A percentile compares a stretch with the other conserved stretches of the same genome.
Conservation (phyloP, 2,113 vertebrate species). For the Dicaeum eximium region DNA sequence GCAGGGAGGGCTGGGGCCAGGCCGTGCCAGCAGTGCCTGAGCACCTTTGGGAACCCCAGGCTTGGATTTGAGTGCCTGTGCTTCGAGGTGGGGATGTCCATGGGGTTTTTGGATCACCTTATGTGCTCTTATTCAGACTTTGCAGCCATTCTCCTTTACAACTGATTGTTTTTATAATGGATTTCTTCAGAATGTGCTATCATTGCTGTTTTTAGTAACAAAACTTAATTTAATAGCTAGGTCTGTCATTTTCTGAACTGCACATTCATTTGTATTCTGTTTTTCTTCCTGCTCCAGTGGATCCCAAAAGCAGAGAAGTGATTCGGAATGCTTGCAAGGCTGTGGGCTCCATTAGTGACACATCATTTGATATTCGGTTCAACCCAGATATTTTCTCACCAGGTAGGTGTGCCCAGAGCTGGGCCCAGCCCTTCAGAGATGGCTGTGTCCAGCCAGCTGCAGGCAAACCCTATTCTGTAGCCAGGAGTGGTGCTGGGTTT, state of each 20-base stretch:
- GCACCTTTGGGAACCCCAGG: neutral
- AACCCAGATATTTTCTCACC: constrained; percentile 98
- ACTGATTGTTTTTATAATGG: neutral
- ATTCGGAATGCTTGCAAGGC: constrained; percentile 95
- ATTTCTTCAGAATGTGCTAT: neutral
- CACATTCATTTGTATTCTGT: neutral
- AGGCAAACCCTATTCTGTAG: neutral
- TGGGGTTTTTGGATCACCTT: neutral
- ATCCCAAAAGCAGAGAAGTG: constrained; percentile 92
- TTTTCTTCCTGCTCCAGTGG: constrained; percentile 64
- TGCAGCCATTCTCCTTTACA: neutral
- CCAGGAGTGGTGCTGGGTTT: neutral
- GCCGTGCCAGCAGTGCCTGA: fast-evolving
- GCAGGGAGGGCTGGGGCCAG: neutral
- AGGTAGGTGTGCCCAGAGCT: constrained; percentile 67
- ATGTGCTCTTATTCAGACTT: neutral
- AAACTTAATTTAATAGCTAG: neutral
- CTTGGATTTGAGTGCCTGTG: neutral
- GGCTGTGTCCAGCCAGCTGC: neutral
- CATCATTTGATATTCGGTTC: constrained; percentile 95
- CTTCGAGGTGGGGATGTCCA: fast-evolving
- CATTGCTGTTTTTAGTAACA: neutral
- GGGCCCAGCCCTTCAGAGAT: neutral
- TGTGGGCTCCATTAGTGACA: constrained; percentile 91
- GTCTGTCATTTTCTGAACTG: neutral